Evolutionary conservation across 2,113 vertebrate species (phyloP).

Genomic region (Acanthochromis polyacanthus): DNA sequence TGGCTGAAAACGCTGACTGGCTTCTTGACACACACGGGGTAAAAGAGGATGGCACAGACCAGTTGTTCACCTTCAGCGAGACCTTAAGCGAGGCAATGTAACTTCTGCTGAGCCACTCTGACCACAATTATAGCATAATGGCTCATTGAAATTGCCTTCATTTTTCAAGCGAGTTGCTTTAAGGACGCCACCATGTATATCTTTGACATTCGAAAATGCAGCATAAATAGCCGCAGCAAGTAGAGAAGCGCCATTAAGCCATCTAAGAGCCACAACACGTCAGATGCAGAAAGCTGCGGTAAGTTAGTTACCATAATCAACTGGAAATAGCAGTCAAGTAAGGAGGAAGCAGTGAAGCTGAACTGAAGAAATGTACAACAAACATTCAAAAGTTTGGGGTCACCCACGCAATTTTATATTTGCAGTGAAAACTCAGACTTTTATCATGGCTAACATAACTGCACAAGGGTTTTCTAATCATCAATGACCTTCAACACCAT

Average conservation of each 20-base stretch:
- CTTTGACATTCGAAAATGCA: background rate
- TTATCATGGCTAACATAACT: too few relatives aligned
- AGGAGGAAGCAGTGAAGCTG: background rate
- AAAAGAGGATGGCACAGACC: background rate
- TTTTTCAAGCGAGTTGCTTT: background rate
- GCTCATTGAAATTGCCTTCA: slow-evolving; percentile 1
- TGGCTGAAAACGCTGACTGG: background rate
- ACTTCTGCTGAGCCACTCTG: background rate
- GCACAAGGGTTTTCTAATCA: too few relatives aligned
- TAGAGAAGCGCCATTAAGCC: background rate
- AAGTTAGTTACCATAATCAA: too few relatives aligned
- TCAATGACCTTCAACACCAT: too few relatives aligned
- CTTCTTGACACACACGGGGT: background rate
- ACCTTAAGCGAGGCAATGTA: background rate
- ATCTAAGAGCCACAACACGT: background rate
- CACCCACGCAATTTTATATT: too few relatives aligned
- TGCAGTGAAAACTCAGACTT: too few relatives aligned
- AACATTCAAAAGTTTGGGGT: too few relatives aligned
- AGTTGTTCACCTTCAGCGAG: background rate
- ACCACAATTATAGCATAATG: background rate
- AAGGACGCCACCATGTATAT: background rate
- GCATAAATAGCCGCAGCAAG: background rate
- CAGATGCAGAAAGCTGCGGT: background rate
- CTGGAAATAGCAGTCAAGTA: background rate
- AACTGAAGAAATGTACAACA: too few relatives aligned